Conservation (phyloP, 1,140 invertebrate genomes). For the Mesaphorura yosii region DNA sequence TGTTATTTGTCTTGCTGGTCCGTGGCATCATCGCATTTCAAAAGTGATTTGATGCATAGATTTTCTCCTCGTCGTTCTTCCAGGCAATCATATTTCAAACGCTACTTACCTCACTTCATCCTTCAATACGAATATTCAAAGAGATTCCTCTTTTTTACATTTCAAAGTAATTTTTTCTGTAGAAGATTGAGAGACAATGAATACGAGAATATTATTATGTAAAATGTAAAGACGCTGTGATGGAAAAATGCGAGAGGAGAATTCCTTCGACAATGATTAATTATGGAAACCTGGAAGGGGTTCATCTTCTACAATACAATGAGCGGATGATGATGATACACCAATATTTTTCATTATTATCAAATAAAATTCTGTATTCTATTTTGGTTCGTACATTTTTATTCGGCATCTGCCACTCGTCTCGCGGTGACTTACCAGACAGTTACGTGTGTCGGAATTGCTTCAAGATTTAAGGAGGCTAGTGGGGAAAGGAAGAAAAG, state of each 20-base stretch:
- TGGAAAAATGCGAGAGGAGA: slow-evolving; percentile 5
- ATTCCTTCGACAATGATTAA: slow-evolving; percentile 32
- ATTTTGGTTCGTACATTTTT: background rate
- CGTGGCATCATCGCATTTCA: too few relatives aligned
- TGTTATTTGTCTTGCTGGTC: slow-evolving; percentile 32
- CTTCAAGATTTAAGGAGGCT: too few relatives aligned
- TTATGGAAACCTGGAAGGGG: slow-evolving; percentile 28
- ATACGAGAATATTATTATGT: background rate
- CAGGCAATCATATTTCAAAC: too few relatives aligned
- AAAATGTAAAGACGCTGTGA: slow-evolving; percentile 9
- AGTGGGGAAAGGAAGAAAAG: slow-evolving; percentile 1
- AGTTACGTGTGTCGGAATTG: too few relatives aligned
- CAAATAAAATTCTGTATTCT: background rate
- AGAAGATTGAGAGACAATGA: background rate
- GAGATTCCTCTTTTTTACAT: slow-evolving; percentile 5
- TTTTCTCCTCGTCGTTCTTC: too few relatives aligned
- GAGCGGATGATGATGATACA: background rate
- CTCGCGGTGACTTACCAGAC: background rate
- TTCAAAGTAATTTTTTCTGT: slow-evolving; percentile 1
- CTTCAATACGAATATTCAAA: too few relatives aligned
- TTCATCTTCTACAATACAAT: slow-evolving; percentile 1
- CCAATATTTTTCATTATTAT: background rate
- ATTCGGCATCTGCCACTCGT: background rate
- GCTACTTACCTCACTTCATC: too few relatives aligned
- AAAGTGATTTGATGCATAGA: too few relatives aligned